Evolutionary conservation across 2,888 invertebrate species (phyloP), one percentile per base, ranked within the genome.

Genomic region (Melieria crassipennis): DNA sequence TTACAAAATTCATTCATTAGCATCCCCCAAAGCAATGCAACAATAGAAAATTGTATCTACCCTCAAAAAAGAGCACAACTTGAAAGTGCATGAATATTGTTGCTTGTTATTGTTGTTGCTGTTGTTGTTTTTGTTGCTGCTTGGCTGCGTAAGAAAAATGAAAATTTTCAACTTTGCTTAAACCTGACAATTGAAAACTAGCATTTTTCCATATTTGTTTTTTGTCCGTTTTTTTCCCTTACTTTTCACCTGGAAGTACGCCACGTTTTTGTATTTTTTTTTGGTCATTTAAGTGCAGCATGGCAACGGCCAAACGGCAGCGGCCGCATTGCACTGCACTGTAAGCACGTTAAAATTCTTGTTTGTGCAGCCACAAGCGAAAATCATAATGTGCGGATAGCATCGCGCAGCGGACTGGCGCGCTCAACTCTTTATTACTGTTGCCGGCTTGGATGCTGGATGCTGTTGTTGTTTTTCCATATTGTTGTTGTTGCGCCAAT

Each of bases 301-400:
- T 61, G 72, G 65, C 43, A 48, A 48, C 58, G 30, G 16, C 6
- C 43, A 9, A 7, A 50, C 64, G 7, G n/a, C 42, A 43, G 13
- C 42, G 7, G 5, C 13, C 16, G 46, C n/a, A 30, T 30, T 30
- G 30, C 30, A 30, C 30, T 30, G 30, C 30, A 30, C 30, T 30
- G 30, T 30, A 30, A 30, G 62, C 65, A 3, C n/a, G 56, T 48
- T 13, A 46, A 11, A 11, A 46, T 65, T 65, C 76, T 75, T 76
- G 74, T 74, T 75, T 75, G 67, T 71, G 71, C 71, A 72, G 75
- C 76, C 76, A 73, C 67, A 72, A 75, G 78, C 77, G 55, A 76
- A 73, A 76, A 76, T 76, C 76, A 75, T 74, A 78, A 75, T 74
- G 76, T 67, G 72, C 73, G 65, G 76, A 77, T 77, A 75, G 70